These are phyloP conservation scores for Coecobrya sp. DNA, from an alignment of 2,888 invertebrate species.

Conservation along the genomic window DNA sequence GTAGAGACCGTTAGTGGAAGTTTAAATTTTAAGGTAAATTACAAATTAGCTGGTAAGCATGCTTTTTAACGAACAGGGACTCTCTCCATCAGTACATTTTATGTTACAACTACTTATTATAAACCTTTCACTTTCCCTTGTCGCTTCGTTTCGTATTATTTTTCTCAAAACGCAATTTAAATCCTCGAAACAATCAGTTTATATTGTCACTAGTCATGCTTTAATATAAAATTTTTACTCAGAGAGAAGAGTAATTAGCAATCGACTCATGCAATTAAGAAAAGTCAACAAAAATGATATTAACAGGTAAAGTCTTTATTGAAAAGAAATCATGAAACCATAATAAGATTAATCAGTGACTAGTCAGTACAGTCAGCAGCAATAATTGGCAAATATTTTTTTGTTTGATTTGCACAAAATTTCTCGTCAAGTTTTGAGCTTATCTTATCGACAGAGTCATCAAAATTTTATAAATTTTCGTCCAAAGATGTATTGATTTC, in stretches of 20 bases:
- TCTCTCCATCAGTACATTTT: too few species aligned
- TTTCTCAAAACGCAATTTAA: constrained; percentile 33
- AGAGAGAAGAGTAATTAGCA: constrained; percentile 12
- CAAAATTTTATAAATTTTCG: not conserved
- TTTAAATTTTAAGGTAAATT: not conserved
- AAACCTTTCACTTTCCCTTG: not conserved
- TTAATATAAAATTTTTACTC: constrained; percentile 22
- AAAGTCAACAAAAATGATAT: constrained; percentile 13
- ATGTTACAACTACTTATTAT: not conserved
- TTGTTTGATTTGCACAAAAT: constrained; percentile 35
- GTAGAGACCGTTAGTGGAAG: constrained; percentile 42
- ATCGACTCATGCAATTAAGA: constrained; percentile 25
- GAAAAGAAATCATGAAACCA: constrained; percentile 10
- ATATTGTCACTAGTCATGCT: constrained; percentile 66
- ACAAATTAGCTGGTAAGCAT: not conserved
- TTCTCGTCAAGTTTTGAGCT: constrained; percentile 10
- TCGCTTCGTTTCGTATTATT: not conserved
- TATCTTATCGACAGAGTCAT: not conserved
- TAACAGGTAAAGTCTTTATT: not conserved
- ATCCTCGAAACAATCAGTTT: constrained; percentile 72
- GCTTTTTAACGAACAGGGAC: constrained; percentile 13
- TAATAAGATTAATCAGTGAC: not conserved
- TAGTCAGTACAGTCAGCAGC: constrained; percentile 38
- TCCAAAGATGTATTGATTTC: constrained; percentile 9
- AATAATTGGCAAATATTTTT: constrained; percentile 32